Base-by-base conservation (phyloP, 2,888 invertebrate species). In the Agonopterix arenella region DNA sequence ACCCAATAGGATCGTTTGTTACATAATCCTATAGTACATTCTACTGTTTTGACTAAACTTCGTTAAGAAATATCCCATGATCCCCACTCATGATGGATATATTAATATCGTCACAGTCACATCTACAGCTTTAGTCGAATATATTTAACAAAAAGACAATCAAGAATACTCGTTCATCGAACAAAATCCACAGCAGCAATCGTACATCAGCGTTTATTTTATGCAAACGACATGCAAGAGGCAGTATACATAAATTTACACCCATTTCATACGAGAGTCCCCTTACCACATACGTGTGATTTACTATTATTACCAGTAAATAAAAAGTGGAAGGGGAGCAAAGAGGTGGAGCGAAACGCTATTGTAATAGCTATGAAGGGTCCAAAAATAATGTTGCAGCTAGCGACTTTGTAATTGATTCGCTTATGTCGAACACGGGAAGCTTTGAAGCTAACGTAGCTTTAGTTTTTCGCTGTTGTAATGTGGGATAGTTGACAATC, bases 241-340 rank as follows among this genome's bases (percentile, higher is more conserved):
- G 54, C 64, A 57, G 62, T 68, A 58, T 72, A 75, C 66, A 76
- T 80, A 76, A 65, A 71, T 78, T 76, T 68, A 78, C 78, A 78
- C 82, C 84, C 83, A 76, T 80, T 75, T 76, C 68, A 72, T 69
- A 67, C 61, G 57, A 55, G 54, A 65, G 67, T 70, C 68, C 67
- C 70, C 69, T 70, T 67, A 75, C 68, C 72, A 78, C 66, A 82
- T 73, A 69, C 70, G 70, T 62, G 77, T 86, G 85, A 86, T 85
- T 88, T 85, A 89, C 73, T 86, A 88, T 89, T 88, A 86, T 88
- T 86, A 86, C 81, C 73, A 80, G 84, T 85, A 84, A 84, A 86
- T 89, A 89, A 88, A 88, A 89, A 83, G 85, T 89, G 70, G 89
- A 81, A 88, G 88, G 89, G 88, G 89, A 80, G 78, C 76, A 76